Base-by-base conservation (phyloP, 2,888 invertebrate species). In the Leucania comma region DNA sequence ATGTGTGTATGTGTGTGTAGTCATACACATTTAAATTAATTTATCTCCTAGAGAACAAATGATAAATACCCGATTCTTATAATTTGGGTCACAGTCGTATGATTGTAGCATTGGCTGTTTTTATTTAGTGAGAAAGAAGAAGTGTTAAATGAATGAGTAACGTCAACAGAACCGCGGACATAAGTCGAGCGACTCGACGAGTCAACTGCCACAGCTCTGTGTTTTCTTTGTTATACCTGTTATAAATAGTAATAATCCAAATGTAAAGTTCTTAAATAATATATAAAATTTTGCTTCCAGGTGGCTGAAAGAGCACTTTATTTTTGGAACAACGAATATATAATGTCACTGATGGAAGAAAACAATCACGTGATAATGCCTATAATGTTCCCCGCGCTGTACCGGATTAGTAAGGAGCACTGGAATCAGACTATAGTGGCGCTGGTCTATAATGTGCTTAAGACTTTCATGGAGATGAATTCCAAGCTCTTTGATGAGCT, bases 381-480 rank as follows among this genome's bases (percentile, higher is more conserved):
- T 87, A 99, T 99, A 89, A 99, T 99, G 99, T 99, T 99, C 96
- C 99, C 99, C 81, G 99, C 99, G 84, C 96, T 99, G 91, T 99
- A 99, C 96, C 98, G 99, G 92, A 99, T 99, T 96, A 99, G 99
- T 94, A 99, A 99, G 97, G 99, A 99, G 95, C 99, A 99, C 96
- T 99, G 99, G 99, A 99, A 99, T 96, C 99, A 99, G 96, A 99
- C 99, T 83, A 99, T 99, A 90, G 99, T 99, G 87, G 99, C 99
- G 77, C 97, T 99, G 90, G 99, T 99, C 89, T 99, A 99, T 97
- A 99, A 99, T 96, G 99, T 99, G 92, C 98, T 99, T 90, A 99
- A 99, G 96, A 98, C 99, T 71, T 99, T 99, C 96, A 99, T 99
- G 99, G 99, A 99, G 96, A 99, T 99, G 99, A 99, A 99, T 97